Base-by-base conservation (phyloP, 2,888 invertebrate genomes). In the Drosophila gaucha region DNA sequence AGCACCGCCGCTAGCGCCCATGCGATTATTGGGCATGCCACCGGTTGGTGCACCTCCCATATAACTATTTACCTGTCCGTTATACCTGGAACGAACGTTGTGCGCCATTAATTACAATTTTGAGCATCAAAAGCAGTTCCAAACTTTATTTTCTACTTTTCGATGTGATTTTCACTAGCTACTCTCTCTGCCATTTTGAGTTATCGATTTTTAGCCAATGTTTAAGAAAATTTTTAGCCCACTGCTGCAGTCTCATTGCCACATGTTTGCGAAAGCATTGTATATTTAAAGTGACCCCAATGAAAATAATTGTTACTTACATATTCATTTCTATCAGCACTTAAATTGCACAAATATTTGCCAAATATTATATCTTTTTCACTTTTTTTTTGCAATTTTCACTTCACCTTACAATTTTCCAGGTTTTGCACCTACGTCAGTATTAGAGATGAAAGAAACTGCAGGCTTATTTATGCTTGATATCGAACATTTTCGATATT, bases 1-100 rank as follows among this genome's bases (percentile, higher is more conserved):
- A 1, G 91, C 90, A 16, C 87, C 86, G 18, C 90, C 87, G 33
- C 90, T 89, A 20, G 91, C 85, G 12, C 91, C 89, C 72, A 78
- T 77, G 31, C 83, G 88, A 66, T 85, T 87, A 47, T 64, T 77
- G 39, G 77, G 65, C 67, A 82, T 82, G 4, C 86, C 87, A 44
- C 70, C 67, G 31, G 66, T 50, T 35, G 74, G 74, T 35, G 71
- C 67, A 12, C 75, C 71, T 22, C 82, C 87, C 38, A 82, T 77
- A 39, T 74, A 78, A 54, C 85, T 64, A 72, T 82, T 74, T 39
- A 86, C 78, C 82, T 86, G 85, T 74, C 85, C 73, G 65, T 87
- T 85, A 63, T 87, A 85, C 84, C 84, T 85, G 56, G 31, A 80
- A 86, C 58, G 70, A 84, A 46, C 74, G 71, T 74, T 56, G 26